Conservation (phyloP, 2,797 vertebrate species). For the Clamator glandarius region DNA sequence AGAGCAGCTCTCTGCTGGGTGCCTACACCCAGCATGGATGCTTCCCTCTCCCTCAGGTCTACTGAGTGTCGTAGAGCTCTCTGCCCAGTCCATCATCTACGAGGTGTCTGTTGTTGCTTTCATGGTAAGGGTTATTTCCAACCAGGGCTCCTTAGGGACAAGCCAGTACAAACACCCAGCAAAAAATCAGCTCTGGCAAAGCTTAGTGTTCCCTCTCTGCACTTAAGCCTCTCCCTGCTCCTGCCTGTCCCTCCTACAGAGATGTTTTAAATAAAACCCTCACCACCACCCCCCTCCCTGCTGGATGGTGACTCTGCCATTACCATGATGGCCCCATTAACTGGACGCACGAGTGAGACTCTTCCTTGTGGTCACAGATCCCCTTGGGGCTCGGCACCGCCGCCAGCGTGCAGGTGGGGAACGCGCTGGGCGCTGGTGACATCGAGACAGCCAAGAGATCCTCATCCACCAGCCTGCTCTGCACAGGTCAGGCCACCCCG, state of each 20-base stretch:
- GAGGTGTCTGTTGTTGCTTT: constrained; percentile 79
- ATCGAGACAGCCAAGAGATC: constrained; percentile 78
- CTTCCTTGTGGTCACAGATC: constrained; percentile 75
- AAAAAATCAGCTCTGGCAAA: neutral
- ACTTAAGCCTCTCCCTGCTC: neutral
- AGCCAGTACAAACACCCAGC: accelerated
- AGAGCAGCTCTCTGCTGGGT: accelerated
- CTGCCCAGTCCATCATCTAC: constrained; percentile 83
- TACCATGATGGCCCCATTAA: accelerated
- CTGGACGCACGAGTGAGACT: accelerated
- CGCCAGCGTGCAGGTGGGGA: constrained; percentile 84
- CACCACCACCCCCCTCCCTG: accelerated
- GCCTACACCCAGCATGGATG: neutral
- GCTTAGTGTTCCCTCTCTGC: neutral
- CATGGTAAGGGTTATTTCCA: constrained; percentile 78
- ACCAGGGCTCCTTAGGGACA: neutral
- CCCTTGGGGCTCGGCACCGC: constrained; percentile 83
- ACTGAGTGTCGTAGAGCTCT: constrained; percentile 86
- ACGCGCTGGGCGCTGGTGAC: constrained; percentile 84
- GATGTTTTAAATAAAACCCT: neutral
- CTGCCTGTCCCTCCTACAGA: accelerated
- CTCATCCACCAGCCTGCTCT: constrained; percentile 76
- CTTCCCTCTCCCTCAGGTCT: constrained; percentile 75
- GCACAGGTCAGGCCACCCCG: constrained; percentile 75
- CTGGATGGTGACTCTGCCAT: neutral